Conservation (phyloP, 2,797 vertebrate species). For the Arnoldichthys spilopterus region DNA sequence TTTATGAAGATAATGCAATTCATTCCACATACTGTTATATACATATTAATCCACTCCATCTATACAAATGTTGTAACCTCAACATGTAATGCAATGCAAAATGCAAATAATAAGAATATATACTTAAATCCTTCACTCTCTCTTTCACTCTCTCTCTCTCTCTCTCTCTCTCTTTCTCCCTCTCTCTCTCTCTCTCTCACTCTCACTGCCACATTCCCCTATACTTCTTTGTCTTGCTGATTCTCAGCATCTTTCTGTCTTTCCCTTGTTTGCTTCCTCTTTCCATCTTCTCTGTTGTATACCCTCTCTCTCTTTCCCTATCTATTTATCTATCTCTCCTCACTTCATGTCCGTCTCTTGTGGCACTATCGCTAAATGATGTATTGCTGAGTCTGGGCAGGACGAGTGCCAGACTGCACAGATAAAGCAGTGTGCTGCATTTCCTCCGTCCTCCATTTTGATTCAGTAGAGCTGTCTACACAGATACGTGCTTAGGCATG, state of each 20-base stretch:
- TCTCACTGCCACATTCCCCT: conserved; percentile 19
- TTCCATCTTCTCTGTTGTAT: conserved; percentile 34
- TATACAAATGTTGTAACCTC: too few relatives aligned
- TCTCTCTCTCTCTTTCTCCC: conserved; percentile 14
- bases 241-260: conserved; percentile 20
- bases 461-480: conserved; percentile 70
- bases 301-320: conserved; percentile 33
- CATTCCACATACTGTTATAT: too few relatives aligned
- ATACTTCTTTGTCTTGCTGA: conserved; percentile 29
- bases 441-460: conserved; percentile 71
- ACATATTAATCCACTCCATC: too few relatives aligned
- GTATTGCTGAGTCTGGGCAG: conserved; percentile 57
- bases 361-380: conserved; percentile 58
- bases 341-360: conserved; percentile 55
- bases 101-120: too few relatives aligned
- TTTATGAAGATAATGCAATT: too few relatives aligned
- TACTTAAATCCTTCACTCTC: conserved; percentile 5
- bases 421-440: conserved; percentile 55
- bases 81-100: too few relatives aligned
- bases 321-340: conserved; percentile 55
- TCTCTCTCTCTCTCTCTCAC: conserved; percentile 3
- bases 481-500: conserved; percentile 54
- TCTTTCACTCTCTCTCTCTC: background rate
- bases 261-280: background rate
- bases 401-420: conserved; percentile 48